A percentile compares a stretch with the other conserved stretches of the same genome.
Conservation (phyloP, 2,888 invertebrate species). For the Schrankia costaestrigalis region DNA sequence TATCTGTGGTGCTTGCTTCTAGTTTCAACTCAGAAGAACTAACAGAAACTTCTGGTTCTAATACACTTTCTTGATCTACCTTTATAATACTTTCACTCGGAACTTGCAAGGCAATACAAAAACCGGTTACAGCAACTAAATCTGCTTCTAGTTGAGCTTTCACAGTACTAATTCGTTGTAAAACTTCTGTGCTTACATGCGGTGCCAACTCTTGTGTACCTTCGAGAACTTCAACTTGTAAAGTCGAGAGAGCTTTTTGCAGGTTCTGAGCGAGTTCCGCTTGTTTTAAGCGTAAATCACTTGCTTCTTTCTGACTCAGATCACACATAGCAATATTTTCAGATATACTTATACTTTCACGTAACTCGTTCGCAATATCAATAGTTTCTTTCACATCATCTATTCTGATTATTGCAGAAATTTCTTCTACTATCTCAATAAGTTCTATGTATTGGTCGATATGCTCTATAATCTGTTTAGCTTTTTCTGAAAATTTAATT, state of each 20-base stretch:
- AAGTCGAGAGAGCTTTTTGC: constrained; percentile 43
- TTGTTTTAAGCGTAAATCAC: constrained; percentile 29
- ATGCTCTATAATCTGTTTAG: constrained; percentile 43
- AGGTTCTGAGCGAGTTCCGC: constrained; percentile 44
- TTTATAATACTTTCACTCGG: constrained; percentile 20
- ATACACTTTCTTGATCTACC: constrained; percentile 7
- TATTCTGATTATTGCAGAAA: constrained; percentile 47
- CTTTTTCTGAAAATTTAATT: constrained; percentile 56
- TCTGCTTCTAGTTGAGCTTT: constrained; percentile 53
- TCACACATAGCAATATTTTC: constrained; percentile 22
- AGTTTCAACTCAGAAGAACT: constrained; percentile 8
- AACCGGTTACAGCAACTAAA: constrained; percentile 43
- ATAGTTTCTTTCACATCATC: constrained; percentile 51
- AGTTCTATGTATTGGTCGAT: constrained; percentile 62
- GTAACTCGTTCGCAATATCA: constrained; percentile 51
- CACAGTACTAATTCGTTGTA: constrained; percentile 45
- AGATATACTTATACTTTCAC: constrained; percentile 37
- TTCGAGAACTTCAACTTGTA: constrained; percentile 50
- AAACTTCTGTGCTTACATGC: constrained; percentile 32
- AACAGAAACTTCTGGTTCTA: constrained; percentile 3
- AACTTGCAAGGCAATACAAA: constrained; percentile 35
- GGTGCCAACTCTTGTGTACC: constrained; percentile 42
- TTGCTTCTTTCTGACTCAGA: constrained; percentile 11
- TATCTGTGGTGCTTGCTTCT: constrained; percentile 11
- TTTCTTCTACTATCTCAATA: constrained; percentile 60